Percentiles rank a stretch among this genome's conserved stretches.
Evolutionary conservation across 1,140 invertebrate genomes (phyloP).

Genomic region (Neodiprion pinetum): DNA sequence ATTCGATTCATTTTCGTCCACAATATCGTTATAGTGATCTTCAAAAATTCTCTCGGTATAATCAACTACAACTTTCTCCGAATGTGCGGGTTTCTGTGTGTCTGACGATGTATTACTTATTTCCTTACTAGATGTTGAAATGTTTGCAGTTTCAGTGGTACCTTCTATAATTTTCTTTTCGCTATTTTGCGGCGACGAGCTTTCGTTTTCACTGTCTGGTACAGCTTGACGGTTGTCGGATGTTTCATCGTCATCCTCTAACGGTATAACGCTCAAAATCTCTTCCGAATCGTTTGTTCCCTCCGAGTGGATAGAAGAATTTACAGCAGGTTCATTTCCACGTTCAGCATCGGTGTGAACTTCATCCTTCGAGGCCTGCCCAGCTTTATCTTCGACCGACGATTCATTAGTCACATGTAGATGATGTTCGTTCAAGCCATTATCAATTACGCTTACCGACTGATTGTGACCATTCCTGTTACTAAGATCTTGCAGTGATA

Average conservation of each 20-base stretch:
- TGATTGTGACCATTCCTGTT: too few species aligned
- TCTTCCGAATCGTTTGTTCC: neutral
- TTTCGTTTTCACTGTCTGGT: too few species aligned
- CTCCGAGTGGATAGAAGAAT: neutral
- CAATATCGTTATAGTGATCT: slow-evolving; percentile 58
- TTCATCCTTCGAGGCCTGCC: too few species aligned
- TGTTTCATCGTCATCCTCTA: neutral
- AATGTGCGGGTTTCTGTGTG: neutral
- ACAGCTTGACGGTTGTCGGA: neutral
- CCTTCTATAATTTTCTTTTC: neutral
- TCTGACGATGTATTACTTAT: neutral
- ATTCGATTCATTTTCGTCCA: slow-evolving; percentile 37
- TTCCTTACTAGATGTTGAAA: neutral
- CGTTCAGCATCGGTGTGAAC: too few species aligned
- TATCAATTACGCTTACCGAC: too few species aligned
- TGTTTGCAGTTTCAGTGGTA: neutral
- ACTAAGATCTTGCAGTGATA: slow-evolving; percentile 14
- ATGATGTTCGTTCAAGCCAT: too few species aligned
- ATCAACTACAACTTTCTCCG: neutral
- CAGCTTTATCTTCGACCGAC: neutral
- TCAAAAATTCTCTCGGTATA: slow-evolving; percentile 32
- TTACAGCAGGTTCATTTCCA: too few species aligned
- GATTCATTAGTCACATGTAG: too few species aligned
- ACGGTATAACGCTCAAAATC: neutral
- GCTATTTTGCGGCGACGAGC: neutral